These are phyloP conservation scores for Drosophila lacicola DNA, from an alignment of 2,888 invertebrate species.

Conservation along the genomic window DNA sequence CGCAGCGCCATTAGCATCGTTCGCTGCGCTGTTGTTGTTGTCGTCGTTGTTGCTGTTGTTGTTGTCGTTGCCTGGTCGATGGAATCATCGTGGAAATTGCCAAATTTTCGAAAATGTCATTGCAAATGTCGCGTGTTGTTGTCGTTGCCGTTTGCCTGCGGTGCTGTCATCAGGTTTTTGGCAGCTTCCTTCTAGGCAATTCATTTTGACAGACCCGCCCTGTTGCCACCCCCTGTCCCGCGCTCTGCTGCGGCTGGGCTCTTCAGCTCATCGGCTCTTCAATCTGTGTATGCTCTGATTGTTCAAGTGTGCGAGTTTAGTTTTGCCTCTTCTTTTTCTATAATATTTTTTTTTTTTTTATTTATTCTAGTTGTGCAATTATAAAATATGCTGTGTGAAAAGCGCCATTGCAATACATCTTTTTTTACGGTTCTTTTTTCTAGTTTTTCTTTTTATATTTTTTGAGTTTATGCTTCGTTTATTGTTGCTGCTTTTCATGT, in stretches of 20 bases:
- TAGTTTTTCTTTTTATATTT: background rate
- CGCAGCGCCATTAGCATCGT: slow-evolving; percentile 25
- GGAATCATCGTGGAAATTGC: slow-evolving; percentile 61
- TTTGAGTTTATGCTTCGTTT: slow-evolving; percentile 53
- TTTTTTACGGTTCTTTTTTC: slow-evolving; percentile 24
- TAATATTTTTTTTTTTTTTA: slow-evolving; percentile 48
- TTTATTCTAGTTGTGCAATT: slow-evolving; percentile 61
- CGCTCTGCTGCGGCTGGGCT: slow-evolving; percentile 2
- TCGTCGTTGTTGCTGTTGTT: slow-evolving; percentile 4
- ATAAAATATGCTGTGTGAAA: slow-evolving; percentile 58
- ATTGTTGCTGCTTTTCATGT: slow-evolving; percentile 62
- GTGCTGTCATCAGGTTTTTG: slow-evolving; percentile 48
- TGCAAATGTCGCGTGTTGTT: slow-evolving; percentile 67
- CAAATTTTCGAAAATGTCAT: slow-evolving; percentile 72
- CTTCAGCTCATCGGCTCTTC: slow-evolving; percentile 38
- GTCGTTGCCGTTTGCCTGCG: slow-evolving; percentile 31
- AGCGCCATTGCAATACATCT: slow-evolving; percentile 45
- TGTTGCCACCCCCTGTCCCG: background rate
- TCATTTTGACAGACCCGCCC: slow-evolving; percentile 23
- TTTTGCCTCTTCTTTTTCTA: slow-evolving; percentile 19
- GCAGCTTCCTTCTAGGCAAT: slow-evolving; percentile 40
- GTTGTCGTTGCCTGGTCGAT: slow-evolving; percentile 30
- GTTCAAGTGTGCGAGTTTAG: slow-evolving; percentile 40
- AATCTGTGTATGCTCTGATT: slow-evolving; percentile 70
- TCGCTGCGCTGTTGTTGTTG: slow-evolving; percentile 4